Percentiles rank a stretch among this genome's conserved stretches.
Evolutionary conservation across 1,140 invertebrate genomes (phyloP).

Genomic region (Caenorhabditis latens): DNA sequence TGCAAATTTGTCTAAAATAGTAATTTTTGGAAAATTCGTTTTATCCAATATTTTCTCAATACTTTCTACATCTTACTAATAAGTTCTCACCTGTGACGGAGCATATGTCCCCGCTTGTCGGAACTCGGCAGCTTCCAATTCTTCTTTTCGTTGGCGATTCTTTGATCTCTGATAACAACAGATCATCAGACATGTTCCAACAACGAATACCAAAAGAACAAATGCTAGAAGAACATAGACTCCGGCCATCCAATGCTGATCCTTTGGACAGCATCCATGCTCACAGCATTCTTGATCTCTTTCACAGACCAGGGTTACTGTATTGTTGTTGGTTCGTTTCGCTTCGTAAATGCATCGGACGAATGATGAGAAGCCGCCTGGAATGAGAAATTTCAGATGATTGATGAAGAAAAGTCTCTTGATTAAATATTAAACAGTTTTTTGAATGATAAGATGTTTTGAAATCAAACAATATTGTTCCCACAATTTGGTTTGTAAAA

Average conservation of each 20-base stretch:
- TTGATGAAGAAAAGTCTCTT: not conserved
- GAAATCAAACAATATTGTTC: too few species aligned
- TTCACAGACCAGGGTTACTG: conserved; percentile 77
- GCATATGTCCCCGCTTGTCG: conserved; percentile 53
- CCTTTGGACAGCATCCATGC: conserved; percentile 76
- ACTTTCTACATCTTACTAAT: not conserved
- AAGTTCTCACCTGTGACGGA: conserved; percentile 49
- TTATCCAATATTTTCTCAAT: too few species aligned
- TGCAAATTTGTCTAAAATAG: not conserved
- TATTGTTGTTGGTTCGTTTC: conserved; percentile 71
- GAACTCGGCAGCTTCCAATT: conserved; percentile 67
- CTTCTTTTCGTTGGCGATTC: conserved; percentile 71
- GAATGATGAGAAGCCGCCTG: conserved; percentile 76
- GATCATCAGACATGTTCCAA: conserved; percentile 72
- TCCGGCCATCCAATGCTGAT: conserved; percentile 78
- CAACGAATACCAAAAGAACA: conserved; percentile 74
- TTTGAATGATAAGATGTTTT: too few species aligned
- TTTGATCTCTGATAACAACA: conserved; percentile 76
- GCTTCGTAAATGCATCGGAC: conserved; percentile 75
- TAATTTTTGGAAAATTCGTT: too few species aligned
- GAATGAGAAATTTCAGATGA: not conserved
- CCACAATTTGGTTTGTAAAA: too few species aligned
- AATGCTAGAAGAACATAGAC: conserved; percentile 74
- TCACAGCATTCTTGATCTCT: conserved; percentile 74
- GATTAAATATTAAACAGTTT: not conserved